Base-by-base conservation (phyloP, 1,140 invertebrate genomes). In the Solenopsis invicta region DNA sequence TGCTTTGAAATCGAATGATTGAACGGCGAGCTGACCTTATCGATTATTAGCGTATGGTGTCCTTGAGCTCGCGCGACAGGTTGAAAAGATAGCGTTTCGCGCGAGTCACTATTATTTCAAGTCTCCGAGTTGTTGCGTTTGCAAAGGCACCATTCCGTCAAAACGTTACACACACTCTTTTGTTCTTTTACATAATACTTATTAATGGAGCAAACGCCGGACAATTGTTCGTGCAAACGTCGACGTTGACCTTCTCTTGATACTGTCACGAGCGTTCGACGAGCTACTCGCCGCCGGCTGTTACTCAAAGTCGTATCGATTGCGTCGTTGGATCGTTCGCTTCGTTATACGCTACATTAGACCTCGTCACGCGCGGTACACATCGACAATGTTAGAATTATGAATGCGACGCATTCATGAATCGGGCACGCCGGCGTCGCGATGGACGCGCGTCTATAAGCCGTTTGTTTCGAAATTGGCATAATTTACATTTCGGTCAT, bases 391-490 rank as follows among this genome's bases (percentile, higher is more conserved):
- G 80, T 84, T 84, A 84, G 69, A 74, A 75, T 84, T 84, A 84
- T 84, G 80, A 84, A 84, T 84, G 80, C 62, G 69, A n/a, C 41
- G 80, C 80, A 84, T 84, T 84, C 80, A 84, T 84, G 80, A 84
- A 84, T 84, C 80, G 69, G 41, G 24, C 54, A 50, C 18, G 69
- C 69, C 54, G 45, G 56, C 54, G 13, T 61, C 69, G 45, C 24
- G 80, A 59, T 54, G 34, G 29, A 37, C 13, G 50, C 66, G 24
- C 69, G 45, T 84, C 80, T 75, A 61, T 84, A 45, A 84, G 69
- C 54, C 69, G 80, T 61, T 84, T 84, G 80, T 84, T 84, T 61
- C 80, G 69, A 50, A 84, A 84, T 13, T 12, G 54, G 54, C 41
- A 24, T 56, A 61, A 84, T 84, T 74, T 84, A 74, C 54, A 62